These are phyloP conservation scores for Poecilobothrus nobilitatus DNA, from an alignment of 2,888 invertebrate species.

Conservation along the genomic window DNA sequence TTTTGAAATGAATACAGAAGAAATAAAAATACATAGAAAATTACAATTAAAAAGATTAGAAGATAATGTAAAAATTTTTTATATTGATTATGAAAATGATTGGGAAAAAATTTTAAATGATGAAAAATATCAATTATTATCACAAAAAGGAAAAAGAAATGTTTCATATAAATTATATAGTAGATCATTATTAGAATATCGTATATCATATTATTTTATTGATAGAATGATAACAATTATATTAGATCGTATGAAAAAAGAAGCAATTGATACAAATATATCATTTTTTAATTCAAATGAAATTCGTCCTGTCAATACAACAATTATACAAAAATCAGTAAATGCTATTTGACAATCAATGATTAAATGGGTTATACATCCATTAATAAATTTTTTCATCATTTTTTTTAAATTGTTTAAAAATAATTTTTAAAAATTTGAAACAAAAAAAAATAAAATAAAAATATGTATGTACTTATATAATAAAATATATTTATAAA, in stretches of 20 bases:
- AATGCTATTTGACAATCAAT: neutral
- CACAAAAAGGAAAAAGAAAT: conserved; percentile 5
- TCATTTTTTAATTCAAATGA: too few relatives aligned
- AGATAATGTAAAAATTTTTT: neutral
- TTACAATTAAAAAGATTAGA: conserved; percentile 11
- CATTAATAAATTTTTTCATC: neutral
- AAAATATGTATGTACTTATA: too few relatives aligned
- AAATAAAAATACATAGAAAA: neutral
- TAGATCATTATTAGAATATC: conserved; percentile 3
- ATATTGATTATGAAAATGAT: conserved; percentile 18
- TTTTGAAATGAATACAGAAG: neutral
- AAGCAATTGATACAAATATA: neutral
- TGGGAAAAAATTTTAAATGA: conserved; percentile 19
- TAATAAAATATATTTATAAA: too few relatives aligned
- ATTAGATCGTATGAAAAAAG: neutral
- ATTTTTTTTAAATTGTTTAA: neutral
- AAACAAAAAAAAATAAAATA: too few relatives aligned
- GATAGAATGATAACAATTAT: neutral
- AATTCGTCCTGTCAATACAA: neutral
- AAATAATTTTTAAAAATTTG: too few relatives aligned
- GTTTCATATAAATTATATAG: neutral
- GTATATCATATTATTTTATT: conserved; percentile 8
- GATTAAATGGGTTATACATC: neutral
- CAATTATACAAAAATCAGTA: neutral
- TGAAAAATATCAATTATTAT: conserved; percentile 19